Percentiles rank a stretch among this genome's conserved stretches.
Conservation (phyloP, 2,113 vertebrate species). For the Aldabrachelys gigantea region DNA sequence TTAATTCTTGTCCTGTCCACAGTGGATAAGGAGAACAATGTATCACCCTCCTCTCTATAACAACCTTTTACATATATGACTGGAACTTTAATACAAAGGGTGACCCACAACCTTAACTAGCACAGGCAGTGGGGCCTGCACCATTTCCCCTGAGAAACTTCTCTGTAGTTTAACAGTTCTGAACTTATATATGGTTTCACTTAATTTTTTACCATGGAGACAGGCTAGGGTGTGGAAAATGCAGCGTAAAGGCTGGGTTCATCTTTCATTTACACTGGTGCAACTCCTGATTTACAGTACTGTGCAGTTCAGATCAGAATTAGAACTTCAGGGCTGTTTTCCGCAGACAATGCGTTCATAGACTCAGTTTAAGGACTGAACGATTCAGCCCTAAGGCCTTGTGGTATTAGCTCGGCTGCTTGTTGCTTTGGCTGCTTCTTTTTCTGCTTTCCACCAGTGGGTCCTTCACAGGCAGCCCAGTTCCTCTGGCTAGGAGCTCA, state of each 20-base stretch:
- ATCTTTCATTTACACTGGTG: background rate
- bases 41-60: background rate
- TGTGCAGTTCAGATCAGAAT: background rate
- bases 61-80: background rate
- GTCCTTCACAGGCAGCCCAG: rapidly evolving
- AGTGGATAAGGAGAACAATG: background rate
- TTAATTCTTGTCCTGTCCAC: background rate
- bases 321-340: background rate
- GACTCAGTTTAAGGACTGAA: background rate
- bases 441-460: background rate
- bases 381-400: rapidly evolving
- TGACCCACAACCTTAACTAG: background rate
- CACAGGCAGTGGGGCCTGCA: background rate
- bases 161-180: background rate
- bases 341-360: background rate
- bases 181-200: background rate
- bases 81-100: background rate
- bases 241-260: background rate
- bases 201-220: background rate
- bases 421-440: background rate
- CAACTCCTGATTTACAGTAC: too few relatives aligned
- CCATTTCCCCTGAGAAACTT: background rate
- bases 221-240: background rate
- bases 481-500: background rate
- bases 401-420: background rate